phyloP scores from a whole-genome alignment of 1,140 invertebrate genomes.

The Drosophila guanche region DNA sequence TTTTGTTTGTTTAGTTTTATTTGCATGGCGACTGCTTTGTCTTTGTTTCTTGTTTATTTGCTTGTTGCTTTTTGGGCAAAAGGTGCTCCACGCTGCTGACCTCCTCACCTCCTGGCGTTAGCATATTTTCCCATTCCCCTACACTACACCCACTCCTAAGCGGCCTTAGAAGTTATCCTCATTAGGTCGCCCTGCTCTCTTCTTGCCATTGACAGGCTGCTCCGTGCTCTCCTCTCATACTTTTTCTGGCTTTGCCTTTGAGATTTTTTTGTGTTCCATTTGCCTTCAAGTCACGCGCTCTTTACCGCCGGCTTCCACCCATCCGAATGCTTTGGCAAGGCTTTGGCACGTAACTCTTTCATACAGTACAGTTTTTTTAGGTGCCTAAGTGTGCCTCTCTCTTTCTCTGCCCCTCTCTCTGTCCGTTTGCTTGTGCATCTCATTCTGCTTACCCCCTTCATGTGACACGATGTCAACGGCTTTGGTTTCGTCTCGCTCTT shows the following conservation, averaged over 20 bases:
- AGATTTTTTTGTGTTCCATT: slow-evolving; percentile 27
- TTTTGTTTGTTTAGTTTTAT: slow-evolving; percentile 36
- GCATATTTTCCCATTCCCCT: neutral
- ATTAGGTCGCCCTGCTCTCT: slow-evolving; percentile 32
- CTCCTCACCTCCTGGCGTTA: too few relatives aligned
- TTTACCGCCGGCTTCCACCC: slow-evolving; percentile 10
- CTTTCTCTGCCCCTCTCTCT: neutral
- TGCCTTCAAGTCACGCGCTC: slow-evolving; percentile 61
- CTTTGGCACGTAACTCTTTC: slow-evolving; percentile 65
- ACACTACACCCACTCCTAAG: neutral
- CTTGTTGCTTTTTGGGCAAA: slow-evolving; percentile 61
- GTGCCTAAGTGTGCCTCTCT: slow-evolving; percentile 29
- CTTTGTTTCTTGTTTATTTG: slow-evolving; percentile 42
- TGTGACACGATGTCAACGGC: slow-evolving; percentile 55
- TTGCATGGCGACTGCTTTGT: slow-evolving; percentile 33
- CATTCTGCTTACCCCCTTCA: slow-evolving; percentile 19
- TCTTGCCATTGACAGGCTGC: slow-evolving; percentile 6
- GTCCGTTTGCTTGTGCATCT: slow-evolving; percentile 8
- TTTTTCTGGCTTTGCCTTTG: neutral
- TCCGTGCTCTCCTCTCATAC: too few relatives aligned
- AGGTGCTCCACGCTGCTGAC: slow-evolving; percentile 12
- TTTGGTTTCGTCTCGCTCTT: slow-evolving; percentile 54
- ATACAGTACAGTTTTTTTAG: slow-evolving; percentile 20
- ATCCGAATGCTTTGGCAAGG: slow-evolving; percentile 6
- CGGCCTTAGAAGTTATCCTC: slow-evolving; percentile 15